A percentile compares a stretch with the other conserved stretches of the same genome.
phyloP scores from a whole-genome alignment of 2,113 vertebrate species.

The Fulmarus glacialis region DNA sequence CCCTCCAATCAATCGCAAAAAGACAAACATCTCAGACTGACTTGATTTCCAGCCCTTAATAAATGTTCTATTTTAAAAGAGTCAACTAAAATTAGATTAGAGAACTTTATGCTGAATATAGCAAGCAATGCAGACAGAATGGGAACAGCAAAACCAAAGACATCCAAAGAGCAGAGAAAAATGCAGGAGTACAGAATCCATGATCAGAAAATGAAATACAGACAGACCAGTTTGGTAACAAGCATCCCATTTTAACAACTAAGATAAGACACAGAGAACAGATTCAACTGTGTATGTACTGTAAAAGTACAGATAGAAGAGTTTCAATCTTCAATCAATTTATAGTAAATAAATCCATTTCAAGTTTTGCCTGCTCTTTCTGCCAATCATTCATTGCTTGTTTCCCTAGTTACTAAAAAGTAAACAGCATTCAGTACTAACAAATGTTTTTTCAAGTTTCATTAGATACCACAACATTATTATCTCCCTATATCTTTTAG shows the following conservation, averaged over 20 bases:
- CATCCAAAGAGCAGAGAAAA: background rate
- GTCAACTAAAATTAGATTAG: constrained; percentile 19
- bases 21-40: background rate
- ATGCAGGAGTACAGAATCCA: background rate
- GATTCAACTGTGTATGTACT: background rate
- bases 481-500: background rate
- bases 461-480: background rate
- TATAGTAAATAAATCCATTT: background rate
- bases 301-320: background rate
- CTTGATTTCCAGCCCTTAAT: background rate
- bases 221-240: background rate
- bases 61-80: background rate
- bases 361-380: background rate
- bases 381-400: background rate
- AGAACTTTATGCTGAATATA: constrained; percentile 10
- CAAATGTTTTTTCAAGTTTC: background rate
- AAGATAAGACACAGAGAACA: background rate
- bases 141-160: constrained; percentile 7
- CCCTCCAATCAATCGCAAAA: background rate
- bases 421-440: background rate
- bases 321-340: background rate
- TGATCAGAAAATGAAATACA: background rate
- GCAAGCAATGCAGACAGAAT: constrained; percentile 24
- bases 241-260: background rate
- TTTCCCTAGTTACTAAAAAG: background rate